Conservation (phyloP, 1,140 invertebrate genomes). For the Euschistus heros region DNA sequence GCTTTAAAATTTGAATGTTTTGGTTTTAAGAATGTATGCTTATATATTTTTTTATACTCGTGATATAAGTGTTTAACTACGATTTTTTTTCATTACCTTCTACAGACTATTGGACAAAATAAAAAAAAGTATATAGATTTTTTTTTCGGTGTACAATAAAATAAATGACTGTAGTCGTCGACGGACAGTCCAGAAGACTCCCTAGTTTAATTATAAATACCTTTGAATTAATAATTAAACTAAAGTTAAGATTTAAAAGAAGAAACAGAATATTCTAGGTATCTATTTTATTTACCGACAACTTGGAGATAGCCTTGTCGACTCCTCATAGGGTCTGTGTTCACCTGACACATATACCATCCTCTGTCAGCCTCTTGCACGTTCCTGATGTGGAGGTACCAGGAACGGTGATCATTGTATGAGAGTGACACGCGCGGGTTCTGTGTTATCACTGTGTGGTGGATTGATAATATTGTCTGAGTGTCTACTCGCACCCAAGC, state of each 20-base stretch:
- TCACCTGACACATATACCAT: conserved; percentile 78
- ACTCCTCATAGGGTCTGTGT: conserved; percentile 76
- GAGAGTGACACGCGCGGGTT: conserved; percentile 75
- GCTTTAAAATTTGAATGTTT: too few species aligned
- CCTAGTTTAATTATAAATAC: too few species aligned
- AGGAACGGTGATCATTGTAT: conserved; percentile 77
- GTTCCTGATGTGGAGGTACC: conserved; percentile 74
- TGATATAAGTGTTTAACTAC: too few species aligned
- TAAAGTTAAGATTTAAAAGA: too few species aligned
- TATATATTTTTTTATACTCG: too few species aligned
- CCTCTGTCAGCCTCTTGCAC: conserved; percentile 70
- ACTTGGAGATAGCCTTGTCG: conserved; percentile 77
- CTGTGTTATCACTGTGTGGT: conserved; percentile 78
- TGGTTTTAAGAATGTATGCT: too few species aligned
- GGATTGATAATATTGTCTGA: conserved; percentile 81
- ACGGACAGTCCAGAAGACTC: too few species aligned
- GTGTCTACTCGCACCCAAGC: conserved; percentile 86
- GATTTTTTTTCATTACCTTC: neutral
- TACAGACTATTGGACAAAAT: neutral
- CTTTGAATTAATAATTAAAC: too few species aligned
- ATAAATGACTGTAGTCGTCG: too few species aligned
- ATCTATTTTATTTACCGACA: conserved; percentile 67
- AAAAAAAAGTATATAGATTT: neutral
- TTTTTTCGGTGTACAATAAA: too few species aligned
- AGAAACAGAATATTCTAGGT: too few species aligned